Conservation (phyloP, 2,113 vertebrate genomes). For the Callospermophilus lateralis region DNA sequence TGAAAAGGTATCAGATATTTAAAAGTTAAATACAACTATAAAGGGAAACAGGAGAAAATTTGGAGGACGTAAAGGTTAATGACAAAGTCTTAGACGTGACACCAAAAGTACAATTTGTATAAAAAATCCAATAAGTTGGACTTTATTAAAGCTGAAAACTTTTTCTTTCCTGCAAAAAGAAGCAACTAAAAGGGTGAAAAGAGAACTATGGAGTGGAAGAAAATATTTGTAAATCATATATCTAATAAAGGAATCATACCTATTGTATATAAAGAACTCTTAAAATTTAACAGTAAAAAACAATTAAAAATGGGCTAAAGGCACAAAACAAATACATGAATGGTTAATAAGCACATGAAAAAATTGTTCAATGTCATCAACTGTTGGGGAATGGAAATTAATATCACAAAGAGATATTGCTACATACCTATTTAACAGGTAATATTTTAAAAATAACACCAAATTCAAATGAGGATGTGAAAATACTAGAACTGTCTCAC, state of each 20-base stretch:
- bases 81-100: background rate
- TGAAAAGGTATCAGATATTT: background rate
- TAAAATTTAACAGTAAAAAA: background rate
- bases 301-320: background rate
- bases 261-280: no score
- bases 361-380: background rate
- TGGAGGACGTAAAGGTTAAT: background rate
- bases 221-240: background rate
- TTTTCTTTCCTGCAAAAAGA: no score
- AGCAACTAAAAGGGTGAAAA: background rate
- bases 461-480: background rate
- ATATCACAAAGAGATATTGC: no score
- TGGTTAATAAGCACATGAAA: background rate
- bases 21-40: background rate
- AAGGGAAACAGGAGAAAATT: background rate
- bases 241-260: background rate
- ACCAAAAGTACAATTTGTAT: background rate
- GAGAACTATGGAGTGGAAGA: background rate
- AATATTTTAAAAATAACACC: background rate
- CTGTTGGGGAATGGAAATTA: background rate
- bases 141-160: no score
- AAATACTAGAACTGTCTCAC: background rate
- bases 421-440: background rate
- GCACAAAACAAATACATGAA: background rate
- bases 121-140: background rate